Conservation (phyloP, 2,888 invertebrate genomes). For the Acholoe squamosa region DNA sequence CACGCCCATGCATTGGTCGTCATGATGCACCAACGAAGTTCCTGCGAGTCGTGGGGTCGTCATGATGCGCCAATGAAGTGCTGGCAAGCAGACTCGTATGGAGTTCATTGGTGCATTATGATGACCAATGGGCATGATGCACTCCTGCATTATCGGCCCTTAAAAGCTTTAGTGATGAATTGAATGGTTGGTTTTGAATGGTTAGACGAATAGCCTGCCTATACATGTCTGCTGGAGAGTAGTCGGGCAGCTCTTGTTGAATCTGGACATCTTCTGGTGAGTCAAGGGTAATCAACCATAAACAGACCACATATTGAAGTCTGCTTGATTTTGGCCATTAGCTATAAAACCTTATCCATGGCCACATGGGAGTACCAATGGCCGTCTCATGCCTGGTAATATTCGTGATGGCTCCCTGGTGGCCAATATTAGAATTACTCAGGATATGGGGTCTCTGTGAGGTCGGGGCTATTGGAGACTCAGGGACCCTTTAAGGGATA, state of each 20-base stretch:
- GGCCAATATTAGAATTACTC: conserved; percentile 46
- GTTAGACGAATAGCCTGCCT: too few species aligned
- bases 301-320: conserved; percentile 54
- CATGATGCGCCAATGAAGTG: too few species aligned
- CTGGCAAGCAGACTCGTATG: too few species aligned
- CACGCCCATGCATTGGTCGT: too few species aligned
- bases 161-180: too few species aligned
- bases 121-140: too few species aligned
- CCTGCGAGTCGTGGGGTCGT: too few species aligned
- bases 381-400: conserved; percentile 8
- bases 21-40: too few species aligned
- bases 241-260: not conserved
- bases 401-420: conserved; percentile 14
- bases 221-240: not conserved
- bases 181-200: not conserved
- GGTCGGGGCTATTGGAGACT: not conserved
- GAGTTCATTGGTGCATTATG: too few species aligned
- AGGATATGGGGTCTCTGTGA: conserved; percentile 32
- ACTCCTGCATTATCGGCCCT: too few species aligned
- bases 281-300: not conserved
- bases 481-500: too few species aligned
- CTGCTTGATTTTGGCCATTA: conserved; percentile 54
- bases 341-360: conserved; percentile 19
- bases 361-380: conserved; percentile 37
- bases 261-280: not conserved